Conservation (phyloP, 2,888 invertebrate species). For the Falcaria lacertinaria region DNA sequence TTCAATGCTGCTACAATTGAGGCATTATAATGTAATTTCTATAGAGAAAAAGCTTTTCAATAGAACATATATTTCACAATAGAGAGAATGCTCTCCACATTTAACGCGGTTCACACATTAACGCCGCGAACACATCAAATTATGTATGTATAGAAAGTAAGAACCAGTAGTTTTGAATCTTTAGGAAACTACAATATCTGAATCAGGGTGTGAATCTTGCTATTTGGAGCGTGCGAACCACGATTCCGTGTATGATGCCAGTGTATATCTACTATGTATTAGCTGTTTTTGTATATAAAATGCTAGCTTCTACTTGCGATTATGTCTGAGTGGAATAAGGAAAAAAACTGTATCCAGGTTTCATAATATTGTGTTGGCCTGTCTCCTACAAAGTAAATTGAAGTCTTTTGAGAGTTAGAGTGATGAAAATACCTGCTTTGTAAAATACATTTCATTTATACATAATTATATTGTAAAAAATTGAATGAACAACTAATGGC, state of each 20-base stretch:
- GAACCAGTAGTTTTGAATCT: constrained; percentile 25
- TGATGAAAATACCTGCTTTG: not conserved
- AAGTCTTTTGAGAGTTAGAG: no score
- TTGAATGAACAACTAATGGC: not conserved
- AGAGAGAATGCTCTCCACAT: not conserved
- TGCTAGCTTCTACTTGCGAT: no score
- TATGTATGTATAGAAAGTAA: constrained; percentile 31
- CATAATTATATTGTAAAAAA: no score
- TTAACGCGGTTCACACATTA: not conserved
- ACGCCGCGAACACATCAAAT: not conserved
- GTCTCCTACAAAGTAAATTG: no score
- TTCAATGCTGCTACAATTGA: not conserved
- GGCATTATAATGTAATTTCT: not conserved
- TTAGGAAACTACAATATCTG: constrained; percentile 30
- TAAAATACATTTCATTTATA: no score
- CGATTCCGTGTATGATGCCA: constrained; percentile 25
- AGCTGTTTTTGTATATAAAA: no score
- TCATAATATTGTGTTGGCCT: no score
- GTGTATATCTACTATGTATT: no score
- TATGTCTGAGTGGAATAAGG: no score
- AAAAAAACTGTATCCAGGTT: no score
- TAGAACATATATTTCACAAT: not conserved
- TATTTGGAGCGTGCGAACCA: constrained; percentile 64
- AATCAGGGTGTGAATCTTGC: constrained; percentile 19
- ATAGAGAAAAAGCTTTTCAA: not conserved